Conservation (phyloP, 2,113 vertebrate species). For the Halichoerus grypus region DNA sequence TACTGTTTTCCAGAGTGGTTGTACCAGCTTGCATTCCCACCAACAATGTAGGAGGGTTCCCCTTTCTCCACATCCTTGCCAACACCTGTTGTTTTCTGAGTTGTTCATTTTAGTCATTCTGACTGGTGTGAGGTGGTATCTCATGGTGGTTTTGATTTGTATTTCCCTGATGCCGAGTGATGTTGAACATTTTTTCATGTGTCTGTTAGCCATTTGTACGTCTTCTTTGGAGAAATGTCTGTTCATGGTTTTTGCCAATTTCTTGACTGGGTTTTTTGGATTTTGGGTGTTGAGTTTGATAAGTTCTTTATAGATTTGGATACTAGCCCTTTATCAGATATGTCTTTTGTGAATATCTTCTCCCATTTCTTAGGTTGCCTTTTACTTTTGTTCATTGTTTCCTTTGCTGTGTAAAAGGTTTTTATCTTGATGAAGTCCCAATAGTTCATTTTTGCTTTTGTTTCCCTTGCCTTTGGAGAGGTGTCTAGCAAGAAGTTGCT, state of each 20-base stretch:
- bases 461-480: not conserved
- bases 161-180: not conserved
- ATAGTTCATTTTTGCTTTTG: not conserved
- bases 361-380: not conserved
- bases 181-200: not conserved
- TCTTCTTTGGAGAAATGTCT: not conserved
- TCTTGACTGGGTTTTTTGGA: not conserved
- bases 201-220: not conserved
- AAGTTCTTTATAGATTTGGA: not conserved
- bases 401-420: not conserved
- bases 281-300: not conserved
- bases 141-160: not conserved
- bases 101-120: not conserved
- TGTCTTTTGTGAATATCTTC: not conserved
- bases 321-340: not conserved
- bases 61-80: not conserved
- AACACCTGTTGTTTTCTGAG: not conserved
- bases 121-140: not conserved
- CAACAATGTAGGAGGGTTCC: not conserved
- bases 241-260: not conserved
- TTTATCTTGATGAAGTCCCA: not conserved
- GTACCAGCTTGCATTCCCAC: not conserved
- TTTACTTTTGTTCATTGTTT: not conserved
- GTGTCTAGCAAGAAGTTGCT: not conserved
- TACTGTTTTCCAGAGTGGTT: not conserved